These are phyloP conservation scores for Pipistrellus pipistrellus DNA, from an alignment of 2,797 vertebrate genomes.

Conservation along the genomic window DNA sequence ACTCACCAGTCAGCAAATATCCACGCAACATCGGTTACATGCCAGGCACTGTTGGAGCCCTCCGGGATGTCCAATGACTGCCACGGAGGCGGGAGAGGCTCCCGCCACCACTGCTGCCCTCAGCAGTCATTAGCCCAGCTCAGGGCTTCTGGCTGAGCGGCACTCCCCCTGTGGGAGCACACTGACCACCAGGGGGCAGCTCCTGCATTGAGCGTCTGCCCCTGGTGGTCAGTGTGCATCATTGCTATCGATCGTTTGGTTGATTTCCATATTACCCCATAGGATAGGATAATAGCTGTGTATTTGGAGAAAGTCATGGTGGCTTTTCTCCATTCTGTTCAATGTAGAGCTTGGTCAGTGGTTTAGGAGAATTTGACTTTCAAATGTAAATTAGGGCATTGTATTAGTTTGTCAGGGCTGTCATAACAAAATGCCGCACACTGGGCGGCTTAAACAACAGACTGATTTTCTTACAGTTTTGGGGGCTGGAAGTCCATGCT, in stretches of 20 bases:
- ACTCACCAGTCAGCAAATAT: fast-evolving
- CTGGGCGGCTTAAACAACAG: background rate
- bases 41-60: background rate
- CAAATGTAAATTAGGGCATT: background rate
- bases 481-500: background rate
- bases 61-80: too few relatives aligned
- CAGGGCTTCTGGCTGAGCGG: too few relatives aligned
- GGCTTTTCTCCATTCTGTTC: background rate
- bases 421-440: background rate
- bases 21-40: fast-evolving
- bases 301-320: background rate
- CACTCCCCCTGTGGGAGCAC: too few relatives aligned
- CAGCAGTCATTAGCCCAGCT: too few relatives aligned
- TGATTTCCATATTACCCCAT: too few relatives aligned
- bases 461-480: background rate
- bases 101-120: too few relatives aligned
- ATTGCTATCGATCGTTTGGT: too few relatives aligned
- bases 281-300: background rate
- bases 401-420: background rate
- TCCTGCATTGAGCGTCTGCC: too few relatives aligned
- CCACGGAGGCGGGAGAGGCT: too few relatives aligned
- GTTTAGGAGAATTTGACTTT: background rate
- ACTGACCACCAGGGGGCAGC: too few relatives aligned
- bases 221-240: too few relatives aligned
- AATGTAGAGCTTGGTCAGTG: background rate